Conservation (phyloP, 2,888 invertebrate species). For the Hedychridium roseum region DNA sequence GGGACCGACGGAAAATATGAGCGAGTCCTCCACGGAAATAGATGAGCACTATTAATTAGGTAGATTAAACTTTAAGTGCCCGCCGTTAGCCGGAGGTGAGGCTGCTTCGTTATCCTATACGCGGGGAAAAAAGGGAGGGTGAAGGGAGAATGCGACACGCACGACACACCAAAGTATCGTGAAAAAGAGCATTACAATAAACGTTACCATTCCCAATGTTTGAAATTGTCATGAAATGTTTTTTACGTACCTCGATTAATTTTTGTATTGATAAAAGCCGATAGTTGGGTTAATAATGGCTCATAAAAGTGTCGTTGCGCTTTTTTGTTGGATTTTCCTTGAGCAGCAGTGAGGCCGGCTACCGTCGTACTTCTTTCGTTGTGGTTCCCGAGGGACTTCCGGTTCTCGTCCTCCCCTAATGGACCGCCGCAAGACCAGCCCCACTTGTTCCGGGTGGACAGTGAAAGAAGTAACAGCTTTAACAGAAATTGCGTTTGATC, state of each 20-base stretch:
- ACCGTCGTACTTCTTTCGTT: conserved; percentile 26
- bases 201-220: too few relatives aligned
- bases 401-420: conserved; percentile 45
- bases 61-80: conserved; percentile 56
- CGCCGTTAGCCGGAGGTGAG: conserved; percentile 44
- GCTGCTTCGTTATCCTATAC: conserved; percentile 40
- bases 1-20: conserved; percentile 45
- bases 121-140: too few relatives aligned
- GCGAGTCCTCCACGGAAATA: conserved; percentile 47
- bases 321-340: too few relatives aligned
- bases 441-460: conserved; percentile 36
- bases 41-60: conserved; percentile 58
- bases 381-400: conserved; percentile 47
- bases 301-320: too few relatives aligned
- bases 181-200: too few relatives aligned
- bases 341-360: too few relatives aligned
- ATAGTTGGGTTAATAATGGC: too few relatives aligned
- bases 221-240: too few relatives aligned
- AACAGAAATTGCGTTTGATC: conserved; percentile 51
- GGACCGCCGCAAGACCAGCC: conserved; percentile 40
- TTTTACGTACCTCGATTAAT: too few relatives aligned
- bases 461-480: conserved; percentile 44
- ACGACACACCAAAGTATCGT: too few relatives aligned
- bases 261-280: too few relatives aligned
- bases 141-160: too few relatives aligned